Base-by-base conservation (phyloP, 1,140 invertebrate species). In the Ctenoplectra terminalis region DNA sequence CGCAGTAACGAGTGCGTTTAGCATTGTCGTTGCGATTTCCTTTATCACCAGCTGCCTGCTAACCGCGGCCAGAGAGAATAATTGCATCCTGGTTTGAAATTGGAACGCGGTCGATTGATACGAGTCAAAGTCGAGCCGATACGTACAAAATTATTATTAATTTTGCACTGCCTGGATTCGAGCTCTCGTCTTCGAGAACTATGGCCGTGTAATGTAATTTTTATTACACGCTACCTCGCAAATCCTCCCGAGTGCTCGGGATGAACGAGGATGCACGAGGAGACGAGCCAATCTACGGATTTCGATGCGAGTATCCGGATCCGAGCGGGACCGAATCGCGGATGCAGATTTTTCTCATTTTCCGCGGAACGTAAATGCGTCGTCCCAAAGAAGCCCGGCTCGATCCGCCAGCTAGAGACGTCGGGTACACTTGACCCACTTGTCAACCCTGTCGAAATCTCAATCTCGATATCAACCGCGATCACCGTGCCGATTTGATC, bases 381-480 rank as follows among this genome's bases (percentile, higher is more conserved):
- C 1, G 8, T 69, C 46, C 60, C 0, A 20, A 58, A 71, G 40
- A 60, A 64, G 17, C 2, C 9, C 31, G 15, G 26, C n/a, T 9
- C 54, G 37, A 50, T 50, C 61, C 23, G 60, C 23, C 20, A 31
- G 23, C 11, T 8, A 7, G 37, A 80, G n/a, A 63, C 48, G 37
- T 40, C 76, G 20, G 77, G 9, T 15, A 58, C 70, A 74, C 78
- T 74, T 66, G 78, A 81, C 78, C 78, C 61, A 66, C 60, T 81
- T 75, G 78, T 81, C 71, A 31, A 31, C 13, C 8, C 34, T n/a
- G 60, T 63, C 69, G 69, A 80, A 71, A 75, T 81, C 71, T 81
- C 71, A 81, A 75, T 81, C 72, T 31, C 60, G 79, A 75, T 67
- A 81, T 81, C 74, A 81, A 56, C 72, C 79, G 40, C n/a, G 79